Evolutionary conservation across 1,140 invertebrate genomes (phyloP).

Genomic region (Solenopsis invicta): DNA sequence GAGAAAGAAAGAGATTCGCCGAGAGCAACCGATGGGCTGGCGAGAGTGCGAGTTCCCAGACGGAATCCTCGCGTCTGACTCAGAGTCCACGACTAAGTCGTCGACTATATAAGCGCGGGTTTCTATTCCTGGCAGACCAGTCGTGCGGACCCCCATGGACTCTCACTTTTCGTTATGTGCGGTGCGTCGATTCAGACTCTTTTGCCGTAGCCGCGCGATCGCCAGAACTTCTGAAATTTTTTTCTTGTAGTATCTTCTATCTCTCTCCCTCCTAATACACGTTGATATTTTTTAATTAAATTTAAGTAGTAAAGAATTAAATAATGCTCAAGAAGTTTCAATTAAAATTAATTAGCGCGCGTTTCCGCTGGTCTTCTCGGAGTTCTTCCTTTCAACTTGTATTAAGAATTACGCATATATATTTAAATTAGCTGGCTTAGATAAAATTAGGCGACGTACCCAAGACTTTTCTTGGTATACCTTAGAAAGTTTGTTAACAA

Average conservation of each 20-base stretch:
- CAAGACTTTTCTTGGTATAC: slow-evolving; percentile 1
- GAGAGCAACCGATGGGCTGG: slow-evolving; percentile 52
- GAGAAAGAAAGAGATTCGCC: slow-evolving; percentile 63
- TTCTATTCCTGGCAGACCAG: slow-evolving; percentile 78
- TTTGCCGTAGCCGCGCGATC: slow-evolving; percentile 17
- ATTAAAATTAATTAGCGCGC: background rate
- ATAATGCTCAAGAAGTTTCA: background rate
- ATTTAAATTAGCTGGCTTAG: slow-evolving; percentile 25
- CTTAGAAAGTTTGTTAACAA: slow-evolving; percentile 12
- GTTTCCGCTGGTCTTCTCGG: background rate
- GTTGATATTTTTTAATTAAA: background rate
- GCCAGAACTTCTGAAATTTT: slow-evolving; percentile 7
- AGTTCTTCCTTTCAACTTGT: background rate
- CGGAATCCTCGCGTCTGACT: slow-evolving; percentile 75
- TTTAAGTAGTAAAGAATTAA: background rate
- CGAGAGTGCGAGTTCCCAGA: slow-evolving; percentile 66
- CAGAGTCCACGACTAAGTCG: slow-evolving; percentile 69
- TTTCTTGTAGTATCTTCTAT: background rate
- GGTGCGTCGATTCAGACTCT: slow-evolving; percentile 48
- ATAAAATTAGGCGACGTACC: slow-evolving; percentile 9
- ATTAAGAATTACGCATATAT: slow-evolving; percentile 2
- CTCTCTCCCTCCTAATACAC: background rate
- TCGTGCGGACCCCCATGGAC: slow-evolving; percentile 79
- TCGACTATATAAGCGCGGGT: slow-evolving; percentile 68
- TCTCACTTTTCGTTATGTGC: slow-evolving; percentile 54